phyloP scores from a whole-genome alignment of 2,797 vertebrate species.

The Triplophysa bombifrons region DNA sequence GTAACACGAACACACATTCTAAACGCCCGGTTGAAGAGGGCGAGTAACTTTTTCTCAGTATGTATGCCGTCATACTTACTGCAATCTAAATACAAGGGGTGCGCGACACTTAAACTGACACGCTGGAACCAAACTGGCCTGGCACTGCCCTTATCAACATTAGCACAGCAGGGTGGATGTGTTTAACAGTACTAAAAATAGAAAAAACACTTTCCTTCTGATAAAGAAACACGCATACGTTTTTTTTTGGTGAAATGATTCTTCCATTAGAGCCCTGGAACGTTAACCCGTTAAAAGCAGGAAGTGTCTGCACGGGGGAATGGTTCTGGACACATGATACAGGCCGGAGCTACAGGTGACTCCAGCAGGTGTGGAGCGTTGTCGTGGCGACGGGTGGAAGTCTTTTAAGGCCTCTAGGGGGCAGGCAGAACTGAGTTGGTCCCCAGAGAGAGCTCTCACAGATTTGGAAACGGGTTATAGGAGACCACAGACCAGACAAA shows the following conservation, averaged over 20 bases:
- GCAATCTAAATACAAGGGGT: neutral
- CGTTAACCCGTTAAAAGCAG: neutral
- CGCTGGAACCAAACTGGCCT: neutral
- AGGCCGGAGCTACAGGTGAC: constrained; percentile 4
- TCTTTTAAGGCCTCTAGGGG: constrained; percentile 35
- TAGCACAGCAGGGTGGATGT: neutral
- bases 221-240: constrained; percentile 7
- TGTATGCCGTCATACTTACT: neutral
- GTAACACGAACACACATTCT: neutral
- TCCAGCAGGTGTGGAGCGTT: constrained; percentile 23
- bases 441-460: constrained; percentile 8
- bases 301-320: constrained; percentile 5
- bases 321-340: neutral
- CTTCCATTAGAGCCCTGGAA: neutral
- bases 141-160: constrained; percentile 30
- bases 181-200: constrained; percentile 38
- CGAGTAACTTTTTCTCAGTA: neutral
- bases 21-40: neutral
- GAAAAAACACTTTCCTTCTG: constrained; percentile 27
- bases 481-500: constrained; percentile 29
- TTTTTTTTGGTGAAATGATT: neutral
- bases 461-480: constrained; percentile 26
- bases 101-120: neutral
- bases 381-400: constrained; percentile 18
- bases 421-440: constrained; percentile 26